Evolutionary conservation across 2,888 invertebrate genomes (phyloP), one percentile per base, ranked within the genome.

Genomic region (Andrena bicolor): DNA sequence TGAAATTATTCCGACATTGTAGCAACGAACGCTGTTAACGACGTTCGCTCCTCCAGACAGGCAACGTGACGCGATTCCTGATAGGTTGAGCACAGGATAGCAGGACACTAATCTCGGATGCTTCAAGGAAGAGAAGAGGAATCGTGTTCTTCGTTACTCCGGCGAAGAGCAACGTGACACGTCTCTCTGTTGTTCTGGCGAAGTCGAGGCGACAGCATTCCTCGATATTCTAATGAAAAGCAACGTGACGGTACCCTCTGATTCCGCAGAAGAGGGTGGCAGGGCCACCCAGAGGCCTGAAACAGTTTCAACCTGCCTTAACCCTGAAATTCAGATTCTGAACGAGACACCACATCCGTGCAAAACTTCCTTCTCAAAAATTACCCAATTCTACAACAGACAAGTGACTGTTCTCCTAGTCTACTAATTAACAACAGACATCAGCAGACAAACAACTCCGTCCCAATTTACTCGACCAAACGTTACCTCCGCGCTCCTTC

Each of bases 191-290:
- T 58, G 77, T 66, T 72, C 65, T 16, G 32, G 78, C 51, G 80
- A 80, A 80, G 65, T 41, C 65, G 79, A 60, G 51, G 30, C 79
- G 79, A 79, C 80, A 20, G 80, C 72, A 65, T 80, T 72, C 72
- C 79, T 71, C 71, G 80, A 80, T 80, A 80, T 80, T 80, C 80
- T 80, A 80, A 80, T 80, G 80, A 78, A 80, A 80, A 80, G 71
- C 79, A 51, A 41, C 80, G 79, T 51, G 72, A 78, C 76, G 2
- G 26, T 26, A 6, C 20, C n/a, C 20, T 71, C 20, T 48, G 60
- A 30, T 60, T 48, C 61, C 61, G 30, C 41, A 13, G 6, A 23
- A 23, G 10, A 56, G 63, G 61, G 5, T 35, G 20, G 7, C 16
- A 6, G 6, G 26, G 2, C 10, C 32, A 0, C 3, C 20, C 10